phyloP scores from a whole-genome alignment of 2,113 vertebrate species.

The Sinocyclocheilus maitianheensis region DNA sequence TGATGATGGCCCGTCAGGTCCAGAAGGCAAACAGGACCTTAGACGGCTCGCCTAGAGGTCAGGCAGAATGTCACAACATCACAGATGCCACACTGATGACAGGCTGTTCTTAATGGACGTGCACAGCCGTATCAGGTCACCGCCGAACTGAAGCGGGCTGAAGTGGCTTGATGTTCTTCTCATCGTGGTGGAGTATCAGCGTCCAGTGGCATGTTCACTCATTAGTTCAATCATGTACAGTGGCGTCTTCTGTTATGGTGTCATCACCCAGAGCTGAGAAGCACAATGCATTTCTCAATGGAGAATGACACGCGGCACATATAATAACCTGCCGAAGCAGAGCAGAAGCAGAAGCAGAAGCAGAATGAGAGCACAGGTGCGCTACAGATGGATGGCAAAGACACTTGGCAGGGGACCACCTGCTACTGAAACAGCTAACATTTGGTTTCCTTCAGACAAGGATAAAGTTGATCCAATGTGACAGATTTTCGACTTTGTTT shows the following conservation, averaged over 20 bases:
- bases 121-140: conserved; percentile 17
- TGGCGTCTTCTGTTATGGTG: neutral
- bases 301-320: neutral
- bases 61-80: conserved; percentile 36
- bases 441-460: conserved; percentile 61
- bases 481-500: conserved; percentile 52
- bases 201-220: neutral
- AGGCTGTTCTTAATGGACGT: conserved; percentile 23
- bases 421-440: conserved; percentile 61
- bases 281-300: neutral
- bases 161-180: conserved; percentile 1
- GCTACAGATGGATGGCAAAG: conserved; percentile 63
- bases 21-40: conserved; percentile 36
- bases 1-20: conserved; percentile 50
- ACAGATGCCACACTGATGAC: conserved; percentile 30
- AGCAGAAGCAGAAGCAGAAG: conserved; percentile 19
- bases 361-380: conserved; percentile 58
- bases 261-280: neutral
- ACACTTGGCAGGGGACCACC: conserved; percentile 59
- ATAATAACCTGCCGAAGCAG: neutral
- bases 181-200: neutral
- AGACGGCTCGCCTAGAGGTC: conserved; percentile 36
- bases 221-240: neutral
- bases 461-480: conserved; percentile 47
- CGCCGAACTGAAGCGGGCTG: neutral